A percentile compares a stretch with the other conserved stretches of the same genome.
Conservation (phyloP, 2,888 invertebrate genomes). For the Crossocerus cetratus region DNA sequence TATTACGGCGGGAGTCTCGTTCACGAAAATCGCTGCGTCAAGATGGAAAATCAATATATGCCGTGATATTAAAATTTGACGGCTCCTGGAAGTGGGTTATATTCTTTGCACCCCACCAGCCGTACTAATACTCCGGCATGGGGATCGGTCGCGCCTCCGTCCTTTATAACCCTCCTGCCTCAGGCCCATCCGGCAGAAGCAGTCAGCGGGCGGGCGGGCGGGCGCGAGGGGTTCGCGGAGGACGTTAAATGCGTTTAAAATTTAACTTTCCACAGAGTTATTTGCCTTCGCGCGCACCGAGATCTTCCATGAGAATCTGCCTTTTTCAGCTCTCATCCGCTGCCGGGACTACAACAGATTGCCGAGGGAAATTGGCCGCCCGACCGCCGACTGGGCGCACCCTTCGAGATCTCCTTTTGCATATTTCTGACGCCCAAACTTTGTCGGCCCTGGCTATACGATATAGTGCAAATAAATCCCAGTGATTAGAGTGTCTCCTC, state of each 20-base stretch:
- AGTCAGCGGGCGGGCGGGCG: too few species aligned
- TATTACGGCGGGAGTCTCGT: conserved; percentile 20
- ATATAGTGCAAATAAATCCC: background rate
- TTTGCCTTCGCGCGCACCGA: conserved; percentile 24
- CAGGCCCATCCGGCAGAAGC: conserved; percentile 1
- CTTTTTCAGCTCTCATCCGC: conserved; percentile 31
- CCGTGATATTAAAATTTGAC: conserved; percentile 65
- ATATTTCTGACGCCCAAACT: conserved; percentile 27
- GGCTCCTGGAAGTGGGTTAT: conserved; percentile 57
- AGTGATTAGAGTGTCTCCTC: too few species aligned
- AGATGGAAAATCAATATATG: conserved; percentile 62
- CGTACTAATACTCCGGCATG: background rate
- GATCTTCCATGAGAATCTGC: conserved; percentile 54
- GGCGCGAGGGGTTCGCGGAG: conserved; percentile 50
- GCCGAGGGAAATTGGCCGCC: conserved; percentile 31
- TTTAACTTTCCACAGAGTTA: conserved; percentile 58
- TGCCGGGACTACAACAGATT: conserved; percentile 42
- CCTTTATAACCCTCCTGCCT: conserved; percentile 30
- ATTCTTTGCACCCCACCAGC: conserved; percentile 40
- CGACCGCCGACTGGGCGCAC: background rate
- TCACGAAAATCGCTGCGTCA: conserved; percentile 47
- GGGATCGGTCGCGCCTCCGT: conserved; percentile 17
- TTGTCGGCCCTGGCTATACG: background rate
- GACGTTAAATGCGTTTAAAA: conserved; percentile 65
- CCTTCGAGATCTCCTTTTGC: conserved; percentile 6